Evolutionary conservation across 2,888 invertebrate species (phyloP).

Genomic region (Blastobasis lacticolella): DNA sequence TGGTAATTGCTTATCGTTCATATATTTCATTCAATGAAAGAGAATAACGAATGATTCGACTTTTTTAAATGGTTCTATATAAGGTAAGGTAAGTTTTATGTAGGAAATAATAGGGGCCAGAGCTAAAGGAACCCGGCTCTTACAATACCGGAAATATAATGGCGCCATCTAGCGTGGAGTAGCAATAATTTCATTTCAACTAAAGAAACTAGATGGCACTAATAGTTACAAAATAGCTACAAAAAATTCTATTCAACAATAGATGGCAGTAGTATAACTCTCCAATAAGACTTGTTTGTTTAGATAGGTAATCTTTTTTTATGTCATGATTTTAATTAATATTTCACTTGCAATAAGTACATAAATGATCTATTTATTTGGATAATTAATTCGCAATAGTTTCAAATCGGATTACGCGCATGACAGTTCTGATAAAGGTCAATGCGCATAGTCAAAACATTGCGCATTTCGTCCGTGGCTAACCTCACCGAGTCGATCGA

Average conservation of each 20-base stretch:
- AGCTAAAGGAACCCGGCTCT: too few relatives aligned
- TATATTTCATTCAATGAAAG: too few relatives aligned
- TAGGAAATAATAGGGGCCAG: too few relatives aligned
- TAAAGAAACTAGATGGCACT: neutral
- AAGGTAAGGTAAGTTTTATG: too few relatives aligned
- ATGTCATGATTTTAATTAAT: too few relatives aligned
- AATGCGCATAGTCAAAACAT: slow-evolving; percentile 73
- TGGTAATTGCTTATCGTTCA: too few relatives aligned
- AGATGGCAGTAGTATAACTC: slow-evolving; percentile 25
- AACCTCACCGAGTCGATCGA: slow-evolving; percentile 62
- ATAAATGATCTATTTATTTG: too few relatives aligned
- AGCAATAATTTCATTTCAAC: slow-evolving; percentile 10
- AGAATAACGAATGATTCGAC: too few relatives aligned
- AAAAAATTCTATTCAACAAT: slow-evolving; percentile 13
- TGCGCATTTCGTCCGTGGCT: slow-evolving; percentile 62
- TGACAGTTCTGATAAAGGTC: slow-evolving; percentile 51
- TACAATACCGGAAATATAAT: neutral
- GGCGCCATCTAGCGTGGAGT: slow-evolving; percentile 23
- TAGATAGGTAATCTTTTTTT: neutral
- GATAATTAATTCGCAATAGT: neutral
- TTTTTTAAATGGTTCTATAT: too few relatives aligned
- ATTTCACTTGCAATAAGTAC: too few relatives aligned
- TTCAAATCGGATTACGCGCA: slow-evolving; percentile 40
- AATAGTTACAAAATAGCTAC: neutral
- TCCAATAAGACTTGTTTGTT: neutral